A percentile compares a stretch with the other conserved stretches of the same genome.
Evolutionary conservation across 2,888 invertebrate species (phyloP).

Genomic region (Endotricha flammealis): DNA sequence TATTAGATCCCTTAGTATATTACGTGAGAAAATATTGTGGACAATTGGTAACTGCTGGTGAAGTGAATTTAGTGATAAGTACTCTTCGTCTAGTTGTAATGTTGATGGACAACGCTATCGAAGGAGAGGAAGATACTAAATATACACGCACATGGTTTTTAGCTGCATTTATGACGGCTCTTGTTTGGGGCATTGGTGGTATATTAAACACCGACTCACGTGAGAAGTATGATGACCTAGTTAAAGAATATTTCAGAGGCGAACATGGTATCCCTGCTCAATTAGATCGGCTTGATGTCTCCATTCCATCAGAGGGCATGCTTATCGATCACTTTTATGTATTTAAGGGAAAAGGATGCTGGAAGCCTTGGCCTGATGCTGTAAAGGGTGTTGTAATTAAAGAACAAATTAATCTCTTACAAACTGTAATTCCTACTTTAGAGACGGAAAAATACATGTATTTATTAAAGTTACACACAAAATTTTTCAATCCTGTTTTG

Average conservation of each 20-base stretch:
- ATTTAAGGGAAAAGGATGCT: slow-evolving; percentile 89
- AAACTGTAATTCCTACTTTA: slow-evolving; percentile 89
- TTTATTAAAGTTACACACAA: slow-evolving; percentile 86
- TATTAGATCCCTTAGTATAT: slow-evolving; percentile 85
- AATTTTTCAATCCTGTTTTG: slow-evolving; percentile 81
- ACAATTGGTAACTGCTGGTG: slow-evolving; percentile 82
- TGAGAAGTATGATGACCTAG: slow-evolving; percentile 80
- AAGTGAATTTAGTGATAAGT: slow-evolving; percentile 84
- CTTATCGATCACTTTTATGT: slow-evolving; percentile 90
- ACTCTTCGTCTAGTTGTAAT: slow-evolving; percentile 87
- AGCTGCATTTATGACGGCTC: slow-evolving; percentile 84
- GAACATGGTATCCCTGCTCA: slow-evolving; percentile 55
- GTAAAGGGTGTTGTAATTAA: slow-evolving; percentile 75
- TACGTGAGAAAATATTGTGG: slow-evolving; percentile 85
- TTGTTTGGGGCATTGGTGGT: slow-evolving; percentile 92
- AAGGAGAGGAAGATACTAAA: slow-evolving; percentile 84
- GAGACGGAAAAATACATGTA: slow-evolving; percentile 90
- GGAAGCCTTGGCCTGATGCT: slow-evolving; percentile 92
- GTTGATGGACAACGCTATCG: slow-evolving; percentile 84
- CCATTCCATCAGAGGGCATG: slow-evolving; percentile 86
- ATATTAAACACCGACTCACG: slow-evolving; percentile 86
- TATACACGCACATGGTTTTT: slow-evolving; percentile 85
- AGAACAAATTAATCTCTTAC: slow-evolving; percentile 82
- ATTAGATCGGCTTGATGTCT: slow-evolving; percentile 84
- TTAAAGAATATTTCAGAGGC: slow-evolving; percentile 71